Conservation (phyloP, 2,113 vertebrate species). For the Grus americana region DNA sequence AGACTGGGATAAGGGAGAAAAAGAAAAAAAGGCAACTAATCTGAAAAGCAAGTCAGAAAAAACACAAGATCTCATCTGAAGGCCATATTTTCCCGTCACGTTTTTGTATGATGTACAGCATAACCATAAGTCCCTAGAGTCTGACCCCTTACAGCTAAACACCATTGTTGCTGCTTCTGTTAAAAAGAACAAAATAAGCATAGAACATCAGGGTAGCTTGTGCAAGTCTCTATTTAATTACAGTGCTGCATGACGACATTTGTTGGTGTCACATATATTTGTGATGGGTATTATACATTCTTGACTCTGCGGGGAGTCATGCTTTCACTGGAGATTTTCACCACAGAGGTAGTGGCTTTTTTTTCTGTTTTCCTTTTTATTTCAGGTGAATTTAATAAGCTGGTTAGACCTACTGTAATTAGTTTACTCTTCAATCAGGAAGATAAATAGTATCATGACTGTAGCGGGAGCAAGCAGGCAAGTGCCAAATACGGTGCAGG, state of each 20-base stretch:
- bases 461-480: constrained; percentile 38
- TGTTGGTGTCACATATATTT: background rate
- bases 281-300: constrained; percentile 21
- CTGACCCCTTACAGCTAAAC: background rate
- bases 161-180: background rate
- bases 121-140: background rate
- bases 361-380: background rate
- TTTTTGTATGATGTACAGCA: accelerated
- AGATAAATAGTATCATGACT: background rate
- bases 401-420: constrained; percentile 4
- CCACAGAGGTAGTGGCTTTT: constrained; percentile 16
- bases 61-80: background rate
- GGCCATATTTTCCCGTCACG: background rate
- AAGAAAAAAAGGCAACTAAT: background rate
- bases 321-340: background rate
- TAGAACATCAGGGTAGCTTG: background rate
- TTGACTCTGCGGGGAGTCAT: background rate
- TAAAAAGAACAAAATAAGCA: background rate
- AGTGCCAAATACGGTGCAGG: background rate
- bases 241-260: constrained; percentile 40
- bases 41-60: background rate
- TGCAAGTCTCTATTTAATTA: constrained; percentile 55
- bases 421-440: constrained; percentile 2
- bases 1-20: background rate
- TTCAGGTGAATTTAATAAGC: constrained; percentile 17